Base-by-base conservation (phyloP, 2,113 vertebrate genomes). In the Thermophis baileyi region DNA sequence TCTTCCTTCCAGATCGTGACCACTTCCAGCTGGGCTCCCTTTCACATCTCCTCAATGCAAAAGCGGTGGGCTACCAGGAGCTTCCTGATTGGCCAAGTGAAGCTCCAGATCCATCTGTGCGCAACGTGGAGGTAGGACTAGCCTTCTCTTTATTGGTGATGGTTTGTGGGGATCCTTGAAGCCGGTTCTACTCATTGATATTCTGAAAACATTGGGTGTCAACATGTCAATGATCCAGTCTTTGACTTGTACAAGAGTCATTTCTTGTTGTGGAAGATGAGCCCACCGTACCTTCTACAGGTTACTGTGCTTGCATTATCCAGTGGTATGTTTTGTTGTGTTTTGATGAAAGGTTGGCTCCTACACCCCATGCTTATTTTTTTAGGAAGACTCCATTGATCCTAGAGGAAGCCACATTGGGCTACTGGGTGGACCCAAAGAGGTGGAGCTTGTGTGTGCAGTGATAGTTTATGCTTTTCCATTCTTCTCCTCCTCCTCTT, bases 21-120 rank as follows among this genome's bases (percentile, higher is more conserved):
- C 99, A 99, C 96, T 99, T 99, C 98, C 99, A 99, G 94, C 97
- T 99, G 96, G 99, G 99, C 35, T 99, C 99, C 0, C 95, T 99
- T 93, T 99, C 99, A 91, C 99, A 99, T 94, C 97, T 99, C 94
- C 98, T 99, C 93, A 99, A 99, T 0, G 97, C 99, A 95, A 99
- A 99, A 97, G 98, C 99, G 35, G 98, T 98, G 6, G 99, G 99
- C 93, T 99, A 99, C 97, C 99, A 99, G 97, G 99, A 99, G 96
- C 97, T 99, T 95, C 99, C 99, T 0, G 98, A 99, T 94, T 99
- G 99, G 99, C 99, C 99, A 0, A 98, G 98, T 0, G 98, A 98
- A 40, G 99, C 99, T 88, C 99, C 99, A 0, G 99, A 99, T 93
- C 99, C 99, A 53, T 99, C 99, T 0, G 99, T 99, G 98, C 99